phyloP scores from a whole-genome alignment of 35 echinoderm and acorn worm genomes.

The Apostichopus japonicus region DNA sequence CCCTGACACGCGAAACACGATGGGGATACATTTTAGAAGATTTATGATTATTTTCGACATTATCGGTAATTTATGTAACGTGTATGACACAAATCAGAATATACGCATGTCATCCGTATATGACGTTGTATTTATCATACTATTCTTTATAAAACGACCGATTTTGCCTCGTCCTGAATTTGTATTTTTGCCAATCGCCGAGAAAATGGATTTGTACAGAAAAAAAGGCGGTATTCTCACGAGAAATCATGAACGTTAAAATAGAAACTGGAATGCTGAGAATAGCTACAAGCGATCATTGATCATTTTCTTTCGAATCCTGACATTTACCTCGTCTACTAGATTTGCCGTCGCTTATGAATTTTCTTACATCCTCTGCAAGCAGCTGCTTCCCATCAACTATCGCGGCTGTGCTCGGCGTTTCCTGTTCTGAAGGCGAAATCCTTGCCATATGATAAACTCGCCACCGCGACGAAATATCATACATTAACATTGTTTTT shows the following conservation, averaged over 20 bases:
- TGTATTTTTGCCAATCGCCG: neutral
- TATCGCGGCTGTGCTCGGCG: neutral
- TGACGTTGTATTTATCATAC: no score
- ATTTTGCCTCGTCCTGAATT: neutral
- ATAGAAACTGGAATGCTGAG: neutral
- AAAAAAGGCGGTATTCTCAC: neutral
- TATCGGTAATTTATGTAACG: no score
- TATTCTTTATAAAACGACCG: no score
- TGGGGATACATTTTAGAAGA: no score
- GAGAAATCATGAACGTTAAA: neutral
- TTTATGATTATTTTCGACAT: no score
- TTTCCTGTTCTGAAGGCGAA: neutral
- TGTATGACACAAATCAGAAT: no score
- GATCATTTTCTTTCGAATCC: neutral
- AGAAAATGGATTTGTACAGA: neutral
- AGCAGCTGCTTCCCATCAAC: neutral
- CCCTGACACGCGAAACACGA: no score
- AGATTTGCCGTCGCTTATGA: neutral
- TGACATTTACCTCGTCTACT: neutral
- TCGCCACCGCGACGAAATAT: neutral
- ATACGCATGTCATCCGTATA: no score
- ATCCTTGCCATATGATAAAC: neutral
- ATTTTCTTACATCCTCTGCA: neutral
- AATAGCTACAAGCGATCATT: slow-evolving; percentile 4
- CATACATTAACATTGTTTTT: neutral